Evolutionary conservation across 2,888 invertebrate species (phyloP), one percentile per base, ranked within the genome.

Genomic region (Campoplex nolae): DNA sequence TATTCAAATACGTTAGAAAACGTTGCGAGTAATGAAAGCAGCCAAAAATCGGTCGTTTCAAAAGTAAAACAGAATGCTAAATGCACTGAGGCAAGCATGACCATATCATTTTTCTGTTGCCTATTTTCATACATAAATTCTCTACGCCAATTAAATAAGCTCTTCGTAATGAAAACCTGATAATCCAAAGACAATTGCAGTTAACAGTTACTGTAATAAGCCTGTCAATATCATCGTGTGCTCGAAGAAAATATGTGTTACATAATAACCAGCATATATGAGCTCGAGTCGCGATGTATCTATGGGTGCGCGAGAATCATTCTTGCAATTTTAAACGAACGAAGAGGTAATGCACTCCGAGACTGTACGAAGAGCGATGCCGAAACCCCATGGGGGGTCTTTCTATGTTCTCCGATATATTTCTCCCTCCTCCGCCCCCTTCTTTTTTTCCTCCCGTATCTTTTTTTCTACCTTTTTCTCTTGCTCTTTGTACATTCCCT

Each of bases 311-410:
- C 38, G 58, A 45, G 71, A 87, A 87, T 82, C 45, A 83, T 80
- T 85, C 56, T 88, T 85, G 83, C 77, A 58, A 84, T 86, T 86
- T 89, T 82, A 86, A 89, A 88, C 78, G 83, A 76, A 83, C 88
- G 38, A 81, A 71, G 84, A 86, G 87, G 87, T 87, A 81, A 83
- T 85, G 86, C 83, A 67, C 79, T 85, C 84, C 76, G 79, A 73
- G 83, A 71, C 65, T 87, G 80, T 82, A 68, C 71, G 79, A 87
- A 85, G 88, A 88, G 77, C 86, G 86, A 86, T 86, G 83, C 76
- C 67, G 73, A 65, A 65, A 35, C 83, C 75, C 86, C 70, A 84
- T 86, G 86, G 86, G 88, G 88, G 88, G 86, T 88, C 86, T 76
- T 74, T 56, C 75, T 81, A 70, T 83, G 67, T 83, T 70, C 79